A percentile compares a stretch with the other conserved stretches of the same genome.
Conservation (phyloP, 2,797 vertebrate genomes). For the Pteronotus mesoamericanus region DNA sequence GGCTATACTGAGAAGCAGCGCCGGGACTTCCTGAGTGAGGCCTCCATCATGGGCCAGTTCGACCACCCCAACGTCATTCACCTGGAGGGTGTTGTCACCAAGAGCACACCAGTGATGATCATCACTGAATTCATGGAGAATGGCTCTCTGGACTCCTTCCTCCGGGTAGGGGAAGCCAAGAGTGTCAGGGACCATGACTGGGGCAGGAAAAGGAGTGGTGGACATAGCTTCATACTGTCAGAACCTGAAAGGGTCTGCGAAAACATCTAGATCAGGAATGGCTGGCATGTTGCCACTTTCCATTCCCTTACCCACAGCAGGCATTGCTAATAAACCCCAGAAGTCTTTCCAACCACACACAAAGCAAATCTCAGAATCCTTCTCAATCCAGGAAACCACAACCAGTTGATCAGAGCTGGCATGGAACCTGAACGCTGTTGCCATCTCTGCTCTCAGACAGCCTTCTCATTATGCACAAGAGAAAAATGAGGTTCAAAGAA, state of each 20-base stretch:
- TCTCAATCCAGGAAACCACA: background rate
- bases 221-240: background rate
- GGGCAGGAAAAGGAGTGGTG: background rate
- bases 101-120: conserved; percentile 98
- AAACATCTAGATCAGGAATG: background rate
- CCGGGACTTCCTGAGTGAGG: conserved; percentile 96
- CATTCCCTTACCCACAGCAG: background rate
- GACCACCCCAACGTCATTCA: conserved; percentile 99
- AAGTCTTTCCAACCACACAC: background rate
- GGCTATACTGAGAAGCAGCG: conserved; percentile 98
- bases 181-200: background rate
- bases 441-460: background rate
- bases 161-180: conserved; percentile 85
- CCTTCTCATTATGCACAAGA: background rate
- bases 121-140: conserved; percentile 99
- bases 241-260: background rate
- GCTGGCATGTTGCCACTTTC: background rate
- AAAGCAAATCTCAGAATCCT: background rate
- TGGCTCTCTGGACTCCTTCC: conserved; percentile 96
- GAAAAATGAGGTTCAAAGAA: background rate
- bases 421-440: background rate
- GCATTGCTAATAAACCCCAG: conserved; percentile 31
- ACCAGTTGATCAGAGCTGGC: background rate
- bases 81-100: conserved; percentile 97
- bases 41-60: conserved; percentile 99